Evolutionary conservation across 2,797 vertebrate genomes (phyloP), one percentile per base, ranked within the genome.

Genomic region (Poecilia velifera): DNA sequence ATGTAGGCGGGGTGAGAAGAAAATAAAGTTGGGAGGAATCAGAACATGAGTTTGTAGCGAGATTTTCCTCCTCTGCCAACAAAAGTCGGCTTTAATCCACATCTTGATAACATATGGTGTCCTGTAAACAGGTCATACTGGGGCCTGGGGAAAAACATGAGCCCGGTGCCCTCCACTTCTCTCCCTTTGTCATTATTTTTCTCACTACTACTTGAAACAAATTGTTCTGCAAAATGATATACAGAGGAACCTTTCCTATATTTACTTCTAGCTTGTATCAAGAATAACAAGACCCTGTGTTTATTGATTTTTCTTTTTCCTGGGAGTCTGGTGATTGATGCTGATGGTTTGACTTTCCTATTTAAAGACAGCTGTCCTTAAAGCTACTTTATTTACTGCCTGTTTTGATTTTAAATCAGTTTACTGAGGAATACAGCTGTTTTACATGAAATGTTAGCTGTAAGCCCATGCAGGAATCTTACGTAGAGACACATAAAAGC

Each of bases 1-100:
- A 45, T 79, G 84, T 86, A 76, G 85, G 87, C 78, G 72, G 46
- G 22, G 64, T 80, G 78, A 85, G 76, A 82, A 73, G 78, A 86
- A 87, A 83, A 79, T 79, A 77, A 81, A 76, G 79, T 78, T 75
- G 74, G 18, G 22, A 71, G 9, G n/a, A 59, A 71, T 86, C 59
- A 62, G 57, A n/a, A 66, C 66, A 79, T 51, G 43, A 49, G 4
- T 12, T n/a, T 82, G 16, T 47, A 46, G 6, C 10, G 70, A 34
- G 47, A 79, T 76, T 82, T 83, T 76, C 43, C 74, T 0, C 66
- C 64, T 77, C 74, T 51, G 76, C 28, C 73, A 43, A 34, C 10
- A 73, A 72, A 9, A 20, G 39, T 59, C 25, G 45, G 76, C 77
- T 78, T 73, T 4, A 72, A 76, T 77, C 34, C 28, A 57, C 34